A percentile compares a stretch with the other conserved stretches of the same genome.
Evolutionary conservation across 2,797 vertebrate genomes (phyloP).

Genomic region (Telmatherina bonti): DNA sequence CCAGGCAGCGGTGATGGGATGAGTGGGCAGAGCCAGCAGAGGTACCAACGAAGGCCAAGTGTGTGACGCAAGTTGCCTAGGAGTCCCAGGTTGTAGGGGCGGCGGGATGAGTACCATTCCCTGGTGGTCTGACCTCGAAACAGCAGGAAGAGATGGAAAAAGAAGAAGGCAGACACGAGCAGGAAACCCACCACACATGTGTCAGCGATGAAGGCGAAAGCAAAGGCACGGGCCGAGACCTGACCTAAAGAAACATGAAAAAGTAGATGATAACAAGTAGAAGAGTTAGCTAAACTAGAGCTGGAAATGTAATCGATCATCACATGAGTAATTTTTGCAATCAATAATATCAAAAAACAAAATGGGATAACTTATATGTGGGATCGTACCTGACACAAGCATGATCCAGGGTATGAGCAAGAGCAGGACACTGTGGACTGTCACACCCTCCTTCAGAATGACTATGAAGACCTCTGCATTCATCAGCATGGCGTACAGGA

Average conservation of each 20-base stretch:
- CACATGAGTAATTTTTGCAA: not conserved
- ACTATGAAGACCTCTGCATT: conserved; percentile 89
- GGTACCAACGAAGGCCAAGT: conserved; percentile 87
- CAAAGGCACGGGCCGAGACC: conserved; percentile 82
- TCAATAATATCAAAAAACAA: not conserved
- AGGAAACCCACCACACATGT: conserved; percentile 90
- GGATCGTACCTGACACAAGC: conserved; percentile 87
- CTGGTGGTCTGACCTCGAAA: conserved; percentile 90
- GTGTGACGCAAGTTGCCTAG: conserved; percentile 82
- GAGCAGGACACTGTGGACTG: conserved; percentile 86
- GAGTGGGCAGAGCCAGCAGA: conserved; percentile 90
- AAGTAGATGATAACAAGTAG: not conserved
- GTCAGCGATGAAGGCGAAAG: conserved; percentile 89
- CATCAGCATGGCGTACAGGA: conserved; percentile 89
- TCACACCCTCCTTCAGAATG: conserved; percentile 87
- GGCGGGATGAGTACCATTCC: conserved; percentile 88
- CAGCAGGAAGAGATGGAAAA: conserved; percentile 88
- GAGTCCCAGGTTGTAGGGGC: conserved; percentile 83
- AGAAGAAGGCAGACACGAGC: conserved; percentile 88
- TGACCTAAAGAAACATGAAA: conserved; percentile 77
- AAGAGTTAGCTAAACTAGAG: not conserved
- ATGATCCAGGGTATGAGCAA: conserved; percentile 93
- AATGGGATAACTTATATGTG: not conserved
- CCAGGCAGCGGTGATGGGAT: conserved; percentile 87
- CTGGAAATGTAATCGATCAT: not conserved